phyloP scores from a whole-genome alignment of 92 coral and sea anemone species.

The Umimayanthus chanpuru region DNA sequence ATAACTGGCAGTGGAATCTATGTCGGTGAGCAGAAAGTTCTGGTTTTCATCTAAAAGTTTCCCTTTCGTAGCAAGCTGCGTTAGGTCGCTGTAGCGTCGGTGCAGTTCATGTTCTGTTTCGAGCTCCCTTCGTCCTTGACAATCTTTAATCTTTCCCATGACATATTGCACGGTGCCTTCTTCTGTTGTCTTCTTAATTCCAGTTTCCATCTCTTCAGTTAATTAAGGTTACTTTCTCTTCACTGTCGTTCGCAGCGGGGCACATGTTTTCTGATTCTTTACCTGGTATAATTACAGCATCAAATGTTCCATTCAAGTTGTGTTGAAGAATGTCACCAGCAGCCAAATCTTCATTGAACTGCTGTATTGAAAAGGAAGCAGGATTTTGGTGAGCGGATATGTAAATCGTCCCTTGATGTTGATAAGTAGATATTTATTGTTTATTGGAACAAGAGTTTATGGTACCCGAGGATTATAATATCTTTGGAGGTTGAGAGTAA shows the following conservation, averaged over 20 bases:
- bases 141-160: neutral
- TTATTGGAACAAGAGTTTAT: neutral
- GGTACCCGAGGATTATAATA: no score
- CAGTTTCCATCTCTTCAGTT: neutral
- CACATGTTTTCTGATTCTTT: neutral
- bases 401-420: neutral
- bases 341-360: neutral
- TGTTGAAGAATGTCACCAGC: neutral
- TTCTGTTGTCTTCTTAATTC: neutral
- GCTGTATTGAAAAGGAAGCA: neutral
- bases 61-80: neutral
- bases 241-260: neutral
- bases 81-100: slow-evolving; percentile 24
- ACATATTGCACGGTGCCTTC: neutral
- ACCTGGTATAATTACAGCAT: neutral
- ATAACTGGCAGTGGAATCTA: neutral
- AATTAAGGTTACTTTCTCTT: neutral
- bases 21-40: no score
- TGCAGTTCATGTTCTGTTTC: neutral
- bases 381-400: neutral
- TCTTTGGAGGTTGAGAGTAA: neutral
- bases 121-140: neutral
- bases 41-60: neutral
- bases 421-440: neutral
- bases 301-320: neutral